Evolutionary conservation across 2,113 vertebrate genomes (phyloP).

Genomic region (Otis tarda): DNA sequence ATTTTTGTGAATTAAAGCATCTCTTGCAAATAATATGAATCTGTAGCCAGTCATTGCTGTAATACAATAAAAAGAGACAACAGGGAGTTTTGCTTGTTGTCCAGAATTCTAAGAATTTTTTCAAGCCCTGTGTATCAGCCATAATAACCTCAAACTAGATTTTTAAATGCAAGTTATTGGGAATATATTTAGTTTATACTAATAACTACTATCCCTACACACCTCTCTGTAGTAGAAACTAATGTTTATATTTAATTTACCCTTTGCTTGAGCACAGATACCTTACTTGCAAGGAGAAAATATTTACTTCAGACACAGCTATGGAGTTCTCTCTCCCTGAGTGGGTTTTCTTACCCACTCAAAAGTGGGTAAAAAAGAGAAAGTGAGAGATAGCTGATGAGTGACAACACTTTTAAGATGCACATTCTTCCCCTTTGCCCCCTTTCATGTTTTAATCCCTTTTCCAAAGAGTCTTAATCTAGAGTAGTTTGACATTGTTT

Average conservation of each 20-base stretch:
- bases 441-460: background rate
- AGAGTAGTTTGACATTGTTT: background rate
- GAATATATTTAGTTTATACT: background rate
- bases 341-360: background rate
- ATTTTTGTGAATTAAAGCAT: background rate
- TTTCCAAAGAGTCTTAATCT: background rate
- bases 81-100: background rate
- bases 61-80: background rate
- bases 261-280: rapidly evolving
- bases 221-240: background rate
- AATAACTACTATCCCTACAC: rapidly evolving
- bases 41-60: background rate
- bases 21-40: background rate
- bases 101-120: background rate
- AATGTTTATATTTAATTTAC: background rate
- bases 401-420: background rate
- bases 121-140: background rate
- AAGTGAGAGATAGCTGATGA: background rate
- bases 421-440: rapidly evolving
- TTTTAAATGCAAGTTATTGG: background rate
- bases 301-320: background rate
- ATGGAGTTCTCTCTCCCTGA: background rate
- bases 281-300: background rate
- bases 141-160: background rate
- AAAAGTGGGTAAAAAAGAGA: background rate